These are phyloP conservation scores for Anguilla anguilla DNA, from an alignment of 2,797 vertebrate genomes.

Conservation along the genomic window DNA sequence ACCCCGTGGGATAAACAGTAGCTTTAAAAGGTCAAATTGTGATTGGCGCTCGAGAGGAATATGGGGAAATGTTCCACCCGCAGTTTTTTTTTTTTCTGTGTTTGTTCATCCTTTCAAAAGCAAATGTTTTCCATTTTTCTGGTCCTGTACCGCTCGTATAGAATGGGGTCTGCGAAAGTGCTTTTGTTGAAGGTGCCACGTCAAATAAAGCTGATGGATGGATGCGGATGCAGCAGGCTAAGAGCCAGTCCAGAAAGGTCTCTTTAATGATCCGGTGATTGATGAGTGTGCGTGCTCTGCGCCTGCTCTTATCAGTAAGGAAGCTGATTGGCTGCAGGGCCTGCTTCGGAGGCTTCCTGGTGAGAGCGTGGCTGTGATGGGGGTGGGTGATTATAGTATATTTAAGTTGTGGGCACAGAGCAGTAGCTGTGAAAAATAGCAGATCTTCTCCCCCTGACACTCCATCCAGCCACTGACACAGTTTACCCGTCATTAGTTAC, in stretches of 20 bases:
- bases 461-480: background rate
- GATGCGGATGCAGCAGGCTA: background rate
- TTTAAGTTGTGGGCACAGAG: background rate
- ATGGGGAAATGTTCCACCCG: background rate
- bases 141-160: background rate
- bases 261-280: constrained; percentile 14
- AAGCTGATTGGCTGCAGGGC: background rate
- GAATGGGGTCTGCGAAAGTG: background rate
- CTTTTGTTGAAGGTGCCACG: background rate
- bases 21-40: background rate
- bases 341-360: background rate
- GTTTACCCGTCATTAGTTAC: background rate
- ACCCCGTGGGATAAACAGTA: background rate
- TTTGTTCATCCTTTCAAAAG: background rate
- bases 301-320: constrained; percentile 1
- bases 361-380: background rate
- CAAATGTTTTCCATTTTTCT: background rate
- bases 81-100: background rate
- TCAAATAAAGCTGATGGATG: background rate
- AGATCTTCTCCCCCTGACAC: background rate
- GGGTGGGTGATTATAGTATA: background rate
- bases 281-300: background rate
- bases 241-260: background rate
- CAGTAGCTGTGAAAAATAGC: background rate
- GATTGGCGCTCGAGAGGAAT: background rate